Evolutionary conservation across 2,888 invertebrate genomes (phyloP), one percentile per base, ranked within the genome.

Genomic region (Ernsta delagoae): DNA sequence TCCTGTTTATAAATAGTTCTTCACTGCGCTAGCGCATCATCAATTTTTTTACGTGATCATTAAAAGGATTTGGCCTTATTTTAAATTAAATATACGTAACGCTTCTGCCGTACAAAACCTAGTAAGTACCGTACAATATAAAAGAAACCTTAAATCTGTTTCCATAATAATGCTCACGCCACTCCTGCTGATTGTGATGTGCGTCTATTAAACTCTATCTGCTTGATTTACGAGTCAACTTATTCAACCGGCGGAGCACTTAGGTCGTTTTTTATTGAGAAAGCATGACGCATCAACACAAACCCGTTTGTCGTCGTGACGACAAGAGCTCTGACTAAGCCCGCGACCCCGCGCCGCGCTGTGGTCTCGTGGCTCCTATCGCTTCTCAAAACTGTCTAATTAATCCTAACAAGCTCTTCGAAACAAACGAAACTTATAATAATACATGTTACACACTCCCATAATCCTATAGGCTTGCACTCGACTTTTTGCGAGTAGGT

Each of bases 341-440:
- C 73, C 65, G 70, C 69, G 71, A 61, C 71, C 70, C 70, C 57
- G 67, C 57, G 45, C 62, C 65, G 72, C 75, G 65, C 62, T 60
- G 72, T 75, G 41, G 66, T 75, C 75, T 75, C 75, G 78, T 78
- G 80, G 78, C 82, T 80, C 77, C 82, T 79, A 78, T 80, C 79
- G 78, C 77, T 73, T 74, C 75, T 79, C 77, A 65, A 71, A 72
- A 54, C 8, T 50, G 62, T 54, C 73, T 73, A 73, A 72, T 70
- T 70, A 71, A 73, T 74, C 70, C 61, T 70, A 63, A 73, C 63
- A 70, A 69, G 57, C 60, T 56, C 41, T 62, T 62, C 31, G 31
- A 50, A 41, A 62, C 48, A 63, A 7, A 43, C 24, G 31, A 41
- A 63, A 54, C 41, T 24, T 53, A 24, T 5, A 53, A 53, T 53